Evolutionary conservation across 30 jellyfish, hydroid and myxozoan species (phyloP).

Genomic region (Calvadosia cruxmelitensis): DNA sequence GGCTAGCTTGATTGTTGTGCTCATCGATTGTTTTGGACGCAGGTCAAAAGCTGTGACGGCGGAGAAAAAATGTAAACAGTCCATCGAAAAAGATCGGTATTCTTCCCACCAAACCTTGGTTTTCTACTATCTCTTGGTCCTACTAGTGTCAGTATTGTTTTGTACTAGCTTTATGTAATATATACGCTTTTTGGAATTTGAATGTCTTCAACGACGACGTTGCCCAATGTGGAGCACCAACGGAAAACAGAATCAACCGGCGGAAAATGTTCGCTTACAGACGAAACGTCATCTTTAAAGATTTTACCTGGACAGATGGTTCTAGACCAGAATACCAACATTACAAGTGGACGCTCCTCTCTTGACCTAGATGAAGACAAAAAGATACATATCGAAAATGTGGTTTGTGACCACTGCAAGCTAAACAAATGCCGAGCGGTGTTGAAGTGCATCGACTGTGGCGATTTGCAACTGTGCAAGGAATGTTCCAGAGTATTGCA

Average conservation of each 20-base stretch:
- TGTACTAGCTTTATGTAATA: no score
- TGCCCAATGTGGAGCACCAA: no score
- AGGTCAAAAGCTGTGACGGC: neutral
- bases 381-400: neutral
- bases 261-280: neutral
- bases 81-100: no score
- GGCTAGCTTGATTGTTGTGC: no score
- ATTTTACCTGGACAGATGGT: neutral
- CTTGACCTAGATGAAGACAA: neutral
- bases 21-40: neutral
- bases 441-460: conserved; percentile 65
- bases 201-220: no score
- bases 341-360: neutral
- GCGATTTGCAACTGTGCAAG: conserved; percentile 52
- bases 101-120: no score
- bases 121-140: no score
- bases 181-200: no score
- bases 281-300: neutral
- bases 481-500: conserved; percentile 28
- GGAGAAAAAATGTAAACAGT: neutral
- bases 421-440: conserved; percentile 27
- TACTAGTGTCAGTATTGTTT: no score
- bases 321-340: neutral
- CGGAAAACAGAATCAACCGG: neutral
- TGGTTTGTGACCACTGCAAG: conserved; percentile 24